These are phyloP conservation scores for Cynopterus sphinx DNA, from an alignment of 2,797 vertebrate species.

Conservation along the genomic window DNA sequence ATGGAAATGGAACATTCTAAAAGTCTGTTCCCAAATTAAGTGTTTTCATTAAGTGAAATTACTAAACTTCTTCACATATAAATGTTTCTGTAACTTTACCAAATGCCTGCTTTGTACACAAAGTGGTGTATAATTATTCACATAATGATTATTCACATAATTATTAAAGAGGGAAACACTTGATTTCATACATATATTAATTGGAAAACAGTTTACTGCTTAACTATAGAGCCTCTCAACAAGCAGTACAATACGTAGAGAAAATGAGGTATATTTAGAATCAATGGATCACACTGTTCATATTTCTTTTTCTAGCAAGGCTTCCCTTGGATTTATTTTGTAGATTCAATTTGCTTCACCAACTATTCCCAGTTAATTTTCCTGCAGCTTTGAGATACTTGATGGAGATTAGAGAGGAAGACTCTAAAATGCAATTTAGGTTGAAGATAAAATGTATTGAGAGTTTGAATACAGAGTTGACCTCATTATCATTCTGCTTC, in stretches of 20 bases:
- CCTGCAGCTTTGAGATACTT: background rate
- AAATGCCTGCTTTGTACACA: background rate
- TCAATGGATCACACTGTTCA: background rate
- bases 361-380: background rate
- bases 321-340: background rate
- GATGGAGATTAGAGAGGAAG: background rate
- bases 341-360: background rate
- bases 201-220: background rate
- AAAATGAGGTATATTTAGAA: background rate
- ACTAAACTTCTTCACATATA: constrained; percentile 16
- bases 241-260: background rate
- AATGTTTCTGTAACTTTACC: constrained; percentile 43
- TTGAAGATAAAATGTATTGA: background rate
- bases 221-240: background rate
- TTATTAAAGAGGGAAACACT: background rate
- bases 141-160: background rate
- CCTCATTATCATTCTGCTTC: background rate
- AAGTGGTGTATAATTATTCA: background rate
- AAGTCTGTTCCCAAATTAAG: constrained; percentile 22
- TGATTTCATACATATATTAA: background rate
- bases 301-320: background rate
- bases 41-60: constrained; percentile 68
- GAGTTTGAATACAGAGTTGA: background rate
- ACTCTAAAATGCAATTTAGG: background rate
- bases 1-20: background rate